These are phyloP conservation scores for Drosophila neocordata DNA, from an alignment of 1,140 invertebrate genomes.

Conservation along the genomic window DNA sequence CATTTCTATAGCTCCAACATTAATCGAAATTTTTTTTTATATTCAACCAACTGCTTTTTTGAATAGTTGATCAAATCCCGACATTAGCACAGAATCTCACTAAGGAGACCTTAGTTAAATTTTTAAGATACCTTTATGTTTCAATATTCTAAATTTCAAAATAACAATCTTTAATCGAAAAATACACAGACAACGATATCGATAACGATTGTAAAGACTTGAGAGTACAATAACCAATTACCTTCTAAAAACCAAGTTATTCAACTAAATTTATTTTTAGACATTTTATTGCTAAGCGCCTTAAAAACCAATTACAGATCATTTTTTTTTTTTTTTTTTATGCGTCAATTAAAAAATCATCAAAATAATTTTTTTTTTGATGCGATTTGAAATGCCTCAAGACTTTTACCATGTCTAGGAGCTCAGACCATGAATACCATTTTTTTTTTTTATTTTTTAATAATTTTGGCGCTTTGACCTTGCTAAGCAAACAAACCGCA, in stretches of 20 bases:
- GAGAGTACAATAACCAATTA: too few relatives aligned
- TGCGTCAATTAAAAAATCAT: constrained; percentile 19
- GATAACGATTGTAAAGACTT: too few relatives aligned
- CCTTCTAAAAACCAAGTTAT: not conserved
- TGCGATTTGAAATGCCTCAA: constrained; percentile 11
- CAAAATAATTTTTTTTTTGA: constrained; percentile 1
- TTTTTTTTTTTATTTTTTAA: not conserved
- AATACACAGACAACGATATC: too few relatives aligned
- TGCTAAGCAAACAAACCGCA: not conserved
- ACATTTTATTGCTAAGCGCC: not conserved
- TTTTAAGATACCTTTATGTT: too few relatives aligned
- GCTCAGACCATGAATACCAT: constrained; percentile 5
- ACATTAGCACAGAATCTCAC: too few relatives aligned
- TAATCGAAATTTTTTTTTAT: too few relatives aligned
- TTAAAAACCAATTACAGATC: constrained; percentile 8
- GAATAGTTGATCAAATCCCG: too few relatives aligned
- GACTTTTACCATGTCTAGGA: constrained; percentile 20
- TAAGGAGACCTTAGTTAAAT: too few relatives aligned
- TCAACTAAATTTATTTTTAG: not conserved
- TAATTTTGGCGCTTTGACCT: constrained; percentile 15
- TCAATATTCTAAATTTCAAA: too few relatives aligned
- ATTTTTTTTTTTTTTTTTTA: not conserved
- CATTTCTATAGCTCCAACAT: too few relatives aligned
- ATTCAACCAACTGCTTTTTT: too few relatives aligned
- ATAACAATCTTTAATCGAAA: too few relatives aligned